These are phyloP conservation scores for Papilio gigon DNA, from an alignment of 2,888 invertebrate species.

Conservation along the genomic window DNA sequence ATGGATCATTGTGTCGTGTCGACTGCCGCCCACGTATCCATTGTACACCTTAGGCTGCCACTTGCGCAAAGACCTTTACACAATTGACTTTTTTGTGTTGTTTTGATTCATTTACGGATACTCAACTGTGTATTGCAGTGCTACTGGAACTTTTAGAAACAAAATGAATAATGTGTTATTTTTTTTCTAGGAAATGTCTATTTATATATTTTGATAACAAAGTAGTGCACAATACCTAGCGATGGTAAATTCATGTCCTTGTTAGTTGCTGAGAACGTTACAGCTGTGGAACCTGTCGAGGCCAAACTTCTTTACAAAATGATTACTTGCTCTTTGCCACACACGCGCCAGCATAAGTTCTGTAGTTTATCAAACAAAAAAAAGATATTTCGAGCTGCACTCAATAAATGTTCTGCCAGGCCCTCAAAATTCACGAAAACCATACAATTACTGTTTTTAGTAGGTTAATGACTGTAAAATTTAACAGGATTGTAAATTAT, in stretches of 20 bases:
- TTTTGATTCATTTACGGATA: conserved; percentile 22
- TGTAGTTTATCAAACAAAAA: neutral
- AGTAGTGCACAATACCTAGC: neutral
- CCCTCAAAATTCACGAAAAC: neutral
- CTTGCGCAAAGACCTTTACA: conserved; percentile 42
- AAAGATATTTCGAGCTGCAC: neutral
- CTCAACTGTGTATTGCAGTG: conserved; percentile 2
- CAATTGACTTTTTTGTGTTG: conserved; percentile 29
- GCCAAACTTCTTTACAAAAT: no score
- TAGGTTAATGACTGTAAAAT: conserved; percentile 1
- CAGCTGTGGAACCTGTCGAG: no score
- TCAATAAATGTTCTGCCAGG: neutral
- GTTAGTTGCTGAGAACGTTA: no score
- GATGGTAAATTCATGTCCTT: neutral
- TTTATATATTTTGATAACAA: neutral
- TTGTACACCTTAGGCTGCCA: conserved; percentile 38
- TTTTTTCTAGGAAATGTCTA: neutral
- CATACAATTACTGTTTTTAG: neutral
- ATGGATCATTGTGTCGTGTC: conserved; percentile 32
- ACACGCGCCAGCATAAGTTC: no score
- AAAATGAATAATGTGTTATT: neutral
- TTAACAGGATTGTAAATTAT: conserved; percentile 27
- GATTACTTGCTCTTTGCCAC: no score
- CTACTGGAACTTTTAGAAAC: conserved; percentile 34
- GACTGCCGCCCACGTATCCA: conserved; percentile 41